Evolutionary conservation across 2,113 vertebrate species (phyloP), one percentile per base, ranked within the genome.

Genomic region (Perccottus glenii): DNA sequence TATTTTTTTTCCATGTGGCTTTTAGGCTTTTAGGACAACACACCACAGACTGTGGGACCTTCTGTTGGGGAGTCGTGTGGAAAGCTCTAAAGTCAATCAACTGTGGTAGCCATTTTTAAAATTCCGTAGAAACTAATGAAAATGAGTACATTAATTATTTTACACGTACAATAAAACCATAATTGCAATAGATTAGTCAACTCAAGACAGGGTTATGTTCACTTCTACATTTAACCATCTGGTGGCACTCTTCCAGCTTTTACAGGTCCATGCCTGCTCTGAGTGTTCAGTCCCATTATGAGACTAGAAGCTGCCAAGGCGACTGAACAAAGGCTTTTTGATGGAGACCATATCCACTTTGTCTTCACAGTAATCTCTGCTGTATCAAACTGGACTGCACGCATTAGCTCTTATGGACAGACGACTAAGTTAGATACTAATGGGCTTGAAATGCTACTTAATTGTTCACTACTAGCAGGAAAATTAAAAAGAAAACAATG

Each of bases 181-280:
- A 43, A 65, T 56, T 45, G 52, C 64, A 47, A 43, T 66, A 36
- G 81, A n/a, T n/a, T n/a, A n/a, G n/a, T n/a, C n/a, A 45, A 70
- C 46, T 11, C 14, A 72, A 56, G 62, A 48, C 71, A 74, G 55
- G 33, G 32, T 47, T 56, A 53, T 19, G 11, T 72, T 62, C 85
- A 88, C 70, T 90, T 90, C 91, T 87, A 58, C 63, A 63, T 73
- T 83, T 82, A 79, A 86, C 92, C 91, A 92, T 90, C 79, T 90
- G 91, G 90, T 90, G 92, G 90, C 91, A 92, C 83, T 93, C 88
- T 92, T 93, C 87, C 85, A 91, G 85, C 84, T 89, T 68, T 67
- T 53, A 81, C 72, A 62, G 70, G 74, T 59, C 70, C 45, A 38
- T n/a, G 67, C 67, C 62, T 70, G 70, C 11, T 8, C 64, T 45